phyloP scores from a whole-genome alignment of 2,888 invertebrate genomes.

The Heliconius ismenius region DNA sequence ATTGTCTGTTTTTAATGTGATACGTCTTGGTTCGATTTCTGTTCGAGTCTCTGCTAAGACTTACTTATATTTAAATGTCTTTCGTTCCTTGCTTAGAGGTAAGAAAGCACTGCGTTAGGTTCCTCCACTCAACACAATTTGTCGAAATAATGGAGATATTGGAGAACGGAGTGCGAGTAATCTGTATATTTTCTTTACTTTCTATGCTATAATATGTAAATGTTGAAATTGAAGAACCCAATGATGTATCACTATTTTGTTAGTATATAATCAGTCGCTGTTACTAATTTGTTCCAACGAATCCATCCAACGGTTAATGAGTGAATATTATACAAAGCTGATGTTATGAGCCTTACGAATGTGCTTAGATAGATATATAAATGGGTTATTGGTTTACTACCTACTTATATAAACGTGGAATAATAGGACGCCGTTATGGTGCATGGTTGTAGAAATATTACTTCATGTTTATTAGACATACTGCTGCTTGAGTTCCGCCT shows the following conservation, averaged over 20 bases:
- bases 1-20: not conserved
- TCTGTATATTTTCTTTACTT: not conserved
- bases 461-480: too few species aligned
- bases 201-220: not conserved
- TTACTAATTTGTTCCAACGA: slow-evolving; percentile 7
- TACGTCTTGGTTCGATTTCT: not conserved
- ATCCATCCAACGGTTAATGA: slow-evolving; percentile 2
- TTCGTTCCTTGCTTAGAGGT: not conserved
- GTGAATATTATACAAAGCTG: slow-evolving; percentile 9
- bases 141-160: not conserved
- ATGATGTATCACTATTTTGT: not conserved
- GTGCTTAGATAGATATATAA: not conserved
- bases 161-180: not conserved
- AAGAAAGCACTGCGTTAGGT: not conserved
- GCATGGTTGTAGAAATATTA: too few species aligned
- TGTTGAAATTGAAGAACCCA: not conserved
- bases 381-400: not conserved
- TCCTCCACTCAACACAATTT: not conserved
- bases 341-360: slow-evolving; percentile 8
- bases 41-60: not conserved
- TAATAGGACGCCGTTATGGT: not conserved
- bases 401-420: not conserved
- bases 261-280: slow-evolving; percentile 2
- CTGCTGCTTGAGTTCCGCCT: too few species aligned
- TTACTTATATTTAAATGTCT: too few species aligned